Conservation (phyloP, 2,797 vertebrate genomes). For the Sebastes iracundus region DNA sequence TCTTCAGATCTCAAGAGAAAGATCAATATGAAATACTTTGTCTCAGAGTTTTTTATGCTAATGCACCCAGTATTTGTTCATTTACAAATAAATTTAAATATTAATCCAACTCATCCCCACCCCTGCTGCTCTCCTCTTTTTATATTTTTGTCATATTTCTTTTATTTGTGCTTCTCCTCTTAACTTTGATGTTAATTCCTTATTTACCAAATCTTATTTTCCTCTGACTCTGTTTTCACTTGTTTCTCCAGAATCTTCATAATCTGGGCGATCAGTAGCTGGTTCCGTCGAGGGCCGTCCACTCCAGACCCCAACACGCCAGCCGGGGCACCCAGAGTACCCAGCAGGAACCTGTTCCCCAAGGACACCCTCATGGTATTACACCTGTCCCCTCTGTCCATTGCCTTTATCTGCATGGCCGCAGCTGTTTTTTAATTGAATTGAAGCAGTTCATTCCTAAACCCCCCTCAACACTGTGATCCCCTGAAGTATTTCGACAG, state of each 20-base stretch:
- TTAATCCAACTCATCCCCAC: not conserved
- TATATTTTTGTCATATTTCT: not conserved
- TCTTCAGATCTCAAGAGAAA: not conserved
- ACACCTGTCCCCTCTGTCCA: not conserved
- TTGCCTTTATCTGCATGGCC: not conserved
- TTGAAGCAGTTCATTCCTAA: slow-evolving; percentile 12
- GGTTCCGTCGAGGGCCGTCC: slow-evolving; percentile 92
- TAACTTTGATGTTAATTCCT: not conserved
- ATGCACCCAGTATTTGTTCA: not conserved
- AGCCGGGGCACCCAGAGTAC: slow-evolving; percentile 86
- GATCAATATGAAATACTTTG: not conserved
- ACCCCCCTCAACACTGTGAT: not conserved
- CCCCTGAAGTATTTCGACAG: not conserved
- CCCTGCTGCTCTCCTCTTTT: not conserved
- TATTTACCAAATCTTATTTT: not conserved
- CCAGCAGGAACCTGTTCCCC: slow-evolving; percentile 95
- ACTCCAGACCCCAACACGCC: slow-evolving; percentile 90
- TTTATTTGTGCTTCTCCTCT: not conserved
- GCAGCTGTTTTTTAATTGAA: slow-evolving; percentile 9
- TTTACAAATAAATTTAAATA: not conserved
- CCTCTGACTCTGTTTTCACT: not conserved
- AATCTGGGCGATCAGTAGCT: slow-evolving; percentile 98
- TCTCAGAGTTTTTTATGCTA: not conserved
- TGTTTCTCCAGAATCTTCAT: slow-evolving; percentile 89
- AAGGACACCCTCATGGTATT: slow-evolving; percentile 96